Evolutionary conservation across 2,888 invertebrate species (phyloP).

Genomic region (Ypsolopha scabrella): DNA sequence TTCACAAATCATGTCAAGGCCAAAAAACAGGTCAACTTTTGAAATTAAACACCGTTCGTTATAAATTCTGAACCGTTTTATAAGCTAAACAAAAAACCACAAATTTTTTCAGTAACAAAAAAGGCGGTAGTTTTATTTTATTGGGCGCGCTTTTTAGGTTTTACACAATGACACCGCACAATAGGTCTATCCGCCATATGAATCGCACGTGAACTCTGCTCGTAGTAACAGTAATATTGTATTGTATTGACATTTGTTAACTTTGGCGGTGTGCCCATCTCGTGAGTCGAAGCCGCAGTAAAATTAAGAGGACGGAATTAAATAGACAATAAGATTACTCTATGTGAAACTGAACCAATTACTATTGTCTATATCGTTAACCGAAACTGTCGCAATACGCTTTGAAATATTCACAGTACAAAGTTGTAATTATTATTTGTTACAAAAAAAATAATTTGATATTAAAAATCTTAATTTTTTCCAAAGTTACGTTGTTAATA

Average conservation of each 20-base stretch:
- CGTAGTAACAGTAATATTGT: slow-evolving; percentile 48
- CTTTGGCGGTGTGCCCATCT: slow-evolving; percentile 47
- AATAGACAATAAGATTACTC: slow-evolving; percentile 37
- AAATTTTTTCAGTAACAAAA: not conserved
- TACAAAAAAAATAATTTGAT: too few relatives aligned
- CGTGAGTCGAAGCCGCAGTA: slow-evolving; percentile 42
- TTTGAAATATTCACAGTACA: too few relatives aligned
- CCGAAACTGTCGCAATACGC: not conserved
- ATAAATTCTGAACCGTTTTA: not conserved
- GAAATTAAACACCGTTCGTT: slow-evolving; percentile 4
- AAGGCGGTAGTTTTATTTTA: not conserved
- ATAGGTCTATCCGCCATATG: not conserved
- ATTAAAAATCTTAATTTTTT: too few relatives aligned
- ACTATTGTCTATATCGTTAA: not conserved
- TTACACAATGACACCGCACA: too few relatives aligned
- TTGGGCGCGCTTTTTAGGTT: not conserved
- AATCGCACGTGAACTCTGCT: slow-evolving; percentile 7
- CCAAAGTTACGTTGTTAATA: too few relatives aligned
- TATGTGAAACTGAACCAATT: slow-evolving; percentile 21
- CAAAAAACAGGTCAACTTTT: slow-evolving; percentile 16
- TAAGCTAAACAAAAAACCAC: not conserved
- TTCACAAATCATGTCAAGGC: slow-evolving; percentile 44
- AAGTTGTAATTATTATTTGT: too few relatives aligned
- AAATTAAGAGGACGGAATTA: slow-evolving; percentile 49
- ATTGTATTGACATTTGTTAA: slow-evolving; percentile 64